Evolutionary conservation across 2,888 invertebrate species (phyloP), one percentile per base, ranked within the genome.

Genomic region (Stegana nigrithorax): DNA sequence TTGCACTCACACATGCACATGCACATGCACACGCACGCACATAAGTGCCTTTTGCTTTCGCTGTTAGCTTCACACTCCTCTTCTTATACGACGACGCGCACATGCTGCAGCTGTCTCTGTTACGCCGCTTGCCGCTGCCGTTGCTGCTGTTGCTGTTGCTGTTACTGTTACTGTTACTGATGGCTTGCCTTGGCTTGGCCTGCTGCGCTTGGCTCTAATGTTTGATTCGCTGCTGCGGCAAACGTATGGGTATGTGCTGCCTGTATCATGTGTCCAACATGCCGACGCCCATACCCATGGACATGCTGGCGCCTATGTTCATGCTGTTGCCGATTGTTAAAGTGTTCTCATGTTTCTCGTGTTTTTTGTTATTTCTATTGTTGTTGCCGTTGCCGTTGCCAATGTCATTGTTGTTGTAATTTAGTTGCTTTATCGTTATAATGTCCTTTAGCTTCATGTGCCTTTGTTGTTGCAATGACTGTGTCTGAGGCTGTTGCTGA

Each of bases 391-490:
- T 64, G 42, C 57, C 67, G 60, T 39, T 62, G 58, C 47, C 62
- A 39, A 60, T 59, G 51, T 21, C 67, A 53, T 70, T 68, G 58
- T 53, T 66, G 61, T 72, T 72, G 64, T 69, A 67, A 64, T 73
- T 67, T 67, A 77, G 68, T 68, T 81, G 77, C 66, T 73, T 81
- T 77, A 82, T 76, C 70, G 78, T 77, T 71, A 78, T 73, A 51
- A 78, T 78, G 73, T 81, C 81, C 80, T 78, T 80, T 73, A 77
- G 73, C 68, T 77, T 78, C 62, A 39, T 57, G 25, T 57, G 26
- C 72, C 70, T 60, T 72, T 6, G 39, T 56, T 60, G 19, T 57
- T 60, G 56, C 65, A 47, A 8, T 53, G 57, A 27, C 65, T 47
- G 47, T 47, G 47, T 27, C 36, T 26, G 45, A 2, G 17, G 55